A percentile compares a stretch with the other conserved stretches of the same genome.
Conservation (phyloP, 2,113 vertebrate species). For the Thunnus maccoyii region DNA sequence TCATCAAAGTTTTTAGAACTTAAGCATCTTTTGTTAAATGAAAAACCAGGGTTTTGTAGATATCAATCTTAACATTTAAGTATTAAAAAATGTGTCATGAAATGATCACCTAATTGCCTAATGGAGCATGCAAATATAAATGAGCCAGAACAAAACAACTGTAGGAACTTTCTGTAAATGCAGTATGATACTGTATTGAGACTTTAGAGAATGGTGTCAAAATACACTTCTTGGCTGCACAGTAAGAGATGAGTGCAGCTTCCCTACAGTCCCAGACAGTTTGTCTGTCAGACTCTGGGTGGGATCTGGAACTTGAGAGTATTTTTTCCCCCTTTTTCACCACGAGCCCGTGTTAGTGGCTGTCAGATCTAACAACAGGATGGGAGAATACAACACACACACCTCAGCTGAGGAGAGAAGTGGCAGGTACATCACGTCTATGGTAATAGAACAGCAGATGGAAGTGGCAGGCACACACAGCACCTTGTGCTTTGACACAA, state of each 20-base stretch:
- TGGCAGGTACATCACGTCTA: constrained; percentile 81
- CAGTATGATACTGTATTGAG: constrained; percentile 14
- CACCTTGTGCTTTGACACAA: constrained; percentile 67
- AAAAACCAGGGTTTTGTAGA: too few relatives aligned
- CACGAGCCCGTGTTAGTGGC: constrained; percentile 64
- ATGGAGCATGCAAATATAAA: constrained; percentile 14
- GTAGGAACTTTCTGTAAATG: constrained; percentile 7
- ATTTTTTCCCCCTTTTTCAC: constrained; percentile 30
- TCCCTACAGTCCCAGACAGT: constrained; percentile 56
- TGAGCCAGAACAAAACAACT: constrained; percentile 20
- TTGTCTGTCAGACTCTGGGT: constrained; percentile 67
- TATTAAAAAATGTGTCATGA: not conserved
- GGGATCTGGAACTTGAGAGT: constrained; percentile 64
- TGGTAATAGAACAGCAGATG: constrained; percentile 76
- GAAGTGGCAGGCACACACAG: constrained; percentile 74
- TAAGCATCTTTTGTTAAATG: too few relatives aligned
- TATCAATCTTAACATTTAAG: not conserved
- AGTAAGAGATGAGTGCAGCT: constrained; percentile 33
- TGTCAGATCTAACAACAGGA: constrained; percentile 76
- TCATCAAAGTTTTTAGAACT: not conserved
- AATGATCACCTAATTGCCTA: not conserved
- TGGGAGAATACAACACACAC: constrained; percentile 60
- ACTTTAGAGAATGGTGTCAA: constrained; percentile 30
- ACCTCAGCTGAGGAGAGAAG: constrained; percentile 67
- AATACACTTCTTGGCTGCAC: constrained; percentile 29